phyloP scores from a whole-genome alignment of 2,113 vertebrate species.

The Felis catus region F.catus_Fca126_mat1.0 CM031413.1:74249001-74249500 shows the following conservation, averaged over 20 bases:
- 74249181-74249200: background rate
- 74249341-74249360: background rate
- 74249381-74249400: background rate
- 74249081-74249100: background rate
- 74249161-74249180: background rate
- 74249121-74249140: background rate
- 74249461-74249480: background rate
- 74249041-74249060: background rate
- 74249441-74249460: background rate
- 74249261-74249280: background rate
- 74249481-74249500: background rate
- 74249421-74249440: background rate
- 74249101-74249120: background rate
- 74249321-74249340: background rate
- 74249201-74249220: background rate
- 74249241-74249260: slow-evolving; percentile 6
- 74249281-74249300: background rate
- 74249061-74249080: background rate
- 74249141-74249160: background rate
- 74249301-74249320: background rate
- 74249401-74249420: background rate
- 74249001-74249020: background rate
- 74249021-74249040: background rate
- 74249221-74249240: background rate
- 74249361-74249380: background rate